Base-by-base conservation (phyloP, 2,888 invertebrate species). In the Sabatieria punctata region DNA sequence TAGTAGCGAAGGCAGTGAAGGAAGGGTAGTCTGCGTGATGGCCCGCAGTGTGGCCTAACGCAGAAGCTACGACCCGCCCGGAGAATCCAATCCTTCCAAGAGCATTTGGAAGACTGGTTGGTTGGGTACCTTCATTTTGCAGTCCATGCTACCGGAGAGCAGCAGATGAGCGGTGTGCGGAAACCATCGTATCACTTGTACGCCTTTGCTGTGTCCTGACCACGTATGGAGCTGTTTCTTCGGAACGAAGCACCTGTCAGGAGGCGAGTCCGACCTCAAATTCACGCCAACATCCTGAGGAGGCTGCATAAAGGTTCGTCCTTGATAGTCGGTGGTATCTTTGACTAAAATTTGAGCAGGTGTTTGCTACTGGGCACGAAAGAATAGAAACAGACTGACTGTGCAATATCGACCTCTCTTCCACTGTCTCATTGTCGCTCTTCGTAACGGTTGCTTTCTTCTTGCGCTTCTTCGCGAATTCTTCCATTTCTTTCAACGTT, bases 191-290 rank as follows among this genome's bases (percentile, higher is more conserved):
- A 88, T 85, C 1, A 85, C 82, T 0, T 93, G 82, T 58, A 99
- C 80, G 41, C 91, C 91, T 69, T 95, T 95, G 22, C 84, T 84
- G 71, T 99, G 97, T 0, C 95, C 95, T 53, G 82, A 78, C 89
- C 35, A 45, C 18, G 40, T 40, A 41, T 41, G 41, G 33, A 49
- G 13, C 35, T 46, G 49, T 35, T 46, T 46, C 74, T 95, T 95
- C 4, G 95, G 95, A 47, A 95, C 70, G 70, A 91, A 95, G 67
- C 95, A 95, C 61, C 84, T 82, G 49, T 86, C 84, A 0, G 97
- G 97, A 21, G 88, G 85, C 55, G 80, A 79, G 48, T 80, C 79
- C 2, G 85, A 79, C 47, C 80, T 78, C 49, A 89, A 72, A 69
- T 86, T 88, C 33, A 86, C 81, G 21, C 85, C 86, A 51, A 86